Base-by-base conservation (phyloP, 2,888 invertebrate species). In the Electrophaes corylata region DNA sequence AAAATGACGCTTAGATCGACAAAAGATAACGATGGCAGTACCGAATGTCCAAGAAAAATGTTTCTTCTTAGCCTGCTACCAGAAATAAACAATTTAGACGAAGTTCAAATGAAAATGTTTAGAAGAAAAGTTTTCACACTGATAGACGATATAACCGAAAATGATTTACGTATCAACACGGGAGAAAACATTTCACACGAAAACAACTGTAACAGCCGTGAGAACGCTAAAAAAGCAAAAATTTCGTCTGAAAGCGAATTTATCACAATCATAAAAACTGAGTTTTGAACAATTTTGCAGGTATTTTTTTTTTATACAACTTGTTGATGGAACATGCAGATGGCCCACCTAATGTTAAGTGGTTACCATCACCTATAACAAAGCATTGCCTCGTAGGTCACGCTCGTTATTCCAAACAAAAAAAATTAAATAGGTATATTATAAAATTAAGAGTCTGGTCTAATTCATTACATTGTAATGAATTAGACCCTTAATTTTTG, bases 41-140 rank as follows among this genome's bases (percentile, higher is more conserved):
- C 14, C 1, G 68, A 72, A 19, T 67, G 73, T 20, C 60, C 67
- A 19, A 66, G 76, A 65, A 69, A 65, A 64, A 67, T 73, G 69
- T 81, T 80, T 58, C 62, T 81, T 5, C 47, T 79, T 31, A 70
- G 81, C 58, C 69, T 81, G 23, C 55, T 80, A 46, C 79, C 81
- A 19, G 80, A 80, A 71, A 61, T 80, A 23, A 72, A 75, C 19
- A 69, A 69, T n/a, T 62, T 81, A 55, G 57, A 72, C 2, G 78
- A 80, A 57, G 61, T 47, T 37, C 79, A 81, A 65, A 81, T 79
- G 77, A 71, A 71, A 64, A 53, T 64, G 6, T 81, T 81, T 41
- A 73, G 78, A 66, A 71, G 79, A 62, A 79, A 73, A 61, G 71
- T 81, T 0, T 63, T 80, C 43, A 60, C 57, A 44, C 57, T 81